Conservation (phyloP, 2,888 invertebrate genomes). For the Camponotus fellah region DNA sequence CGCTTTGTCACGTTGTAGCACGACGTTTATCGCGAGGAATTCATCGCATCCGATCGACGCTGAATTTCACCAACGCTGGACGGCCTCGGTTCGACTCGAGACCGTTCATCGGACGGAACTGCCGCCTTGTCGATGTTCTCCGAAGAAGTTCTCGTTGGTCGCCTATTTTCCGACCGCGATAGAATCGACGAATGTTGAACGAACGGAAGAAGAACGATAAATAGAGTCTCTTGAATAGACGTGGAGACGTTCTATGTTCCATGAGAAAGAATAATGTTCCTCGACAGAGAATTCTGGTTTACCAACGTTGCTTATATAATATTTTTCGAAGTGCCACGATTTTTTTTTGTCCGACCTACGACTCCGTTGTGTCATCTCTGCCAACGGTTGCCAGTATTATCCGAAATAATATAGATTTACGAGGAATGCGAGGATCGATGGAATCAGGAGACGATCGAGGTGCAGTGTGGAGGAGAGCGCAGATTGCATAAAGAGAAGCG, state of each 20-base stretch:
- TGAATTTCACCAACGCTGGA: conserved; percentile 22
- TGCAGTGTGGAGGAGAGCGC: background rate
- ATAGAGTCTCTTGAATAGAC: background rate
- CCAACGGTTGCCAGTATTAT: conserved; percentile 28
- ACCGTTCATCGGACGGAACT: conserved; percentile 33
- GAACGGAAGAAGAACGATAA: background rate
- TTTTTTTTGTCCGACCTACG: conserved; percentile 17
- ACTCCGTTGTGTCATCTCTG: conserved; percentile 30
- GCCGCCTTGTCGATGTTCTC: conserved; percentile 17
- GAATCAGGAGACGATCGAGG: conserved; percentile 23
- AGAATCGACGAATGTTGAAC: background rate
- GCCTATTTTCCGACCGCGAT: conserved; percentile 23
- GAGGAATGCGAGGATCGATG: background rate
- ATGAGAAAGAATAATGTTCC: background rate
- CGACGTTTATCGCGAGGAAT: conserved; percentile 30
- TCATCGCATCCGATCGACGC: conserved; percentile 41
- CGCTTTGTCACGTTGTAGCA: conserved; percentile 27
- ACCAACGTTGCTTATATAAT: conserved; percentile 19
- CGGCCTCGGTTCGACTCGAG: conserved; percentile 45
- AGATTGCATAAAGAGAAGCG: background rate
- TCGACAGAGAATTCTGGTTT: conserved; percentile 25
- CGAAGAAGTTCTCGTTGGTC: conserved; percentile 27
- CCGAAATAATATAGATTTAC: conserved; percentile 24
- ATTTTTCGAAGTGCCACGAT: conserved; percentile 50
- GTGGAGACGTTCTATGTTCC: background rate